These are phyloP conservation scores for Nasonovia ribisnigri DNA, from an alignment of 2,888 invertebrate species.

Conservation along the genomic window DNA sequence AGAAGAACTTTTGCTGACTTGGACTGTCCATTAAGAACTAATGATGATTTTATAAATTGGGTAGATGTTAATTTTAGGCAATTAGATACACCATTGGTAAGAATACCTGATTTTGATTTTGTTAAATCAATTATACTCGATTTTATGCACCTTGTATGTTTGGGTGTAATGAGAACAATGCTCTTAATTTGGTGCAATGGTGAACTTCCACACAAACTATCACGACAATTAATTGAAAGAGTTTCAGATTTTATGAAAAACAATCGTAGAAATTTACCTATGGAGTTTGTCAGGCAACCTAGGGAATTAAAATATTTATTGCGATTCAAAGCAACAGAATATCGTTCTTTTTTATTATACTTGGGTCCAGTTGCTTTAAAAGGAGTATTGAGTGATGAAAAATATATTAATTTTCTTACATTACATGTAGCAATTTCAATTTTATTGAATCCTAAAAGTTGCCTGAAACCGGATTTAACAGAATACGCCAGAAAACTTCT, in stretches of 20 bases:
- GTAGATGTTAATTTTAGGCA: constrained; percentile 23
- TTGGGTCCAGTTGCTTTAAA: constrained; percentile 40
- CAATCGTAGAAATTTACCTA: neutral
- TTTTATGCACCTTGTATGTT: constrained; percentile 41
- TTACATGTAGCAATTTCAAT: constrained; percentile 33
- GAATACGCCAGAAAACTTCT: constrained; percentile 24
- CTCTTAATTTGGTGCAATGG: constrained; percentile 40
- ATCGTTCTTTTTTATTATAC: constrained; percentile 47
- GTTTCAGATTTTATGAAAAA: constrained; percentile 22
- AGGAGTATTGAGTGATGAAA: constrained; percentile 32
- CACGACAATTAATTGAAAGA: neutral
- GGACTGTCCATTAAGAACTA: constrained; percentile 22
- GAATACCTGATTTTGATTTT: constrained; percentile 41
- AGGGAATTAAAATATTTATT: constrained; percentile 35
- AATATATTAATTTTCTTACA: constrained; percentile 40
- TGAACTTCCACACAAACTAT: constrained; percentile 15
- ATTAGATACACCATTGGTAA: constrained; percentile 23
- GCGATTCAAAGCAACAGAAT: constrained; percentile 42
- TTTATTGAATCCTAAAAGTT: neutral
- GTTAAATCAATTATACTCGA: constrained; percentile 33
- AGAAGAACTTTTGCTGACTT: constrained; percentile 43
- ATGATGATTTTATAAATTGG: constrained; percentile 47
- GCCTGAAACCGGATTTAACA: neutral
- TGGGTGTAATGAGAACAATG: constrained; percentile 41
- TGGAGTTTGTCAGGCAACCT: constrained; percentile 36